phyloP scores from a whole-genome alignment of 2,797 vertebrate genomes.

The Cyprinodon diabolis region DNA sequence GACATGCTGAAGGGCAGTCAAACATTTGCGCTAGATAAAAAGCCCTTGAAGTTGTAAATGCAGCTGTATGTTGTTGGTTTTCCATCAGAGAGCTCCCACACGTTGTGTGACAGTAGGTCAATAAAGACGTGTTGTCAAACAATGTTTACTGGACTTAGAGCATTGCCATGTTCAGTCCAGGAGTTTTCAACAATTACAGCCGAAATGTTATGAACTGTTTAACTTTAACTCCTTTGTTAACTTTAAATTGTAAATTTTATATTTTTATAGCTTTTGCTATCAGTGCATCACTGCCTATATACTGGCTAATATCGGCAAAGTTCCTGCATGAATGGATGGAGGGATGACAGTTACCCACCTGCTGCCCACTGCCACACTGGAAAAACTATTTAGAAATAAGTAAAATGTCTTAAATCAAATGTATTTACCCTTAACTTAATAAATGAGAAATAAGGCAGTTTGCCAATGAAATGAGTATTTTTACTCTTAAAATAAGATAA shows the following conservation, averaged over 20 bases:
- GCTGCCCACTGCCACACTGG: no score
- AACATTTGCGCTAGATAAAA: conserved; percentile 81
- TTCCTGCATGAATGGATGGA: no score
- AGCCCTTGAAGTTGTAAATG: conserved; percentile 78
- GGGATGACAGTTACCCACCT: no score
- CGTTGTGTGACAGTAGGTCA: conserved; percentile 40
- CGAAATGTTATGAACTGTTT: not conserved
- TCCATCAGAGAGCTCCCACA: conserved; percentile 74
- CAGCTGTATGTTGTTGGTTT: conserved; percentile 84
- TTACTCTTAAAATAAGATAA: no score
- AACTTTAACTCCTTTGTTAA: not conserved
- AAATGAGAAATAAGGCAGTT: no score
- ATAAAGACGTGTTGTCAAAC: conserved; percentile 60
- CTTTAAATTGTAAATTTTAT: not conserved
- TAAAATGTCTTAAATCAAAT: no score
- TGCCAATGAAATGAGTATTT: no score
- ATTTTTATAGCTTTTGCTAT: no score
- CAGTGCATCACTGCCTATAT: no score
- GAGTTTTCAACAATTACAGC: not conserved
- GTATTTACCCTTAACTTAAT: no score
- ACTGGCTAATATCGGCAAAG: no score
- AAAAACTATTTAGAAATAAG: no score
- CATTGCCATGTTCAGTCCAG: not conserved
- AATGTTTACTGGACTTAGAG: conserved; percentile 25
- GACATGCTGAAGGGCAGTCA: conserved; percentile 71